A percentile compares a stretch with the other conserved stretches of the same genome.
These are phyloP conservation scores for Bimastos eiseni DNA, from an alignment of 2,888 invertebrate genomes.

Conservation along the genomic window DNA sequence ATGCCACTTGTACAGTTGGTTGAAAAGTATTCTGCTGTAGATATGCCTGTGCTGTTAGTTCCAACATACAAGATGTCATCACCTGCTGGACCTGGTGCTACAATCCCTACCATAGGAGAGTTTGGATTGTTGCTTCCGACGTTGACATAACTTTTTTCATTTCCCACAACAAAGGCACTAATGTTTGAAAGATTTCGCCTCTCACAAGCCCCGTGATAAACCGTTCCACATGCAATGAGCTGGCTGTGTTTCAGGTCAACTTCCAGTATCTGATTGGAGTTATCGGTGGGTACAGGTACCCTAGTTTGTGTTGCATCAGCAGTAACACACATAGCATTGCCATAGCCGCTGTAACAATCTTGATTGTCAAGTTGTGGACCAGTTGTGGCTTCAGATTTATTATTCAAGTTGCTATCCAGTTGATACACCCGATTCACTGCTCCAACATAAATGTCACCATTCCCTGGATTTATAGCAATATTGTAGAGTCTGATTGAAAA, in stretches of 20 bases:
- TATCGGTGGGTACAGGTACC: constrained; percentile 45
- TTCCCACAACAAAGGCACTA: neutral
- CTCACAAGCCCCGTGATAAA: constrained; percentile 45
- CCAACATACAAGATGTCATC: constrained; percentile 36
- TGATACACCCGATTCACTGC: neutral
- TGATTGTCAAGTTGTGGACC: constrained; percentile 1
- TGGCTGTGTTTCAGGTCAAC: constrained; percentile 49
- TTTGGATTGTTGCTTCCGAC: constrained; percentile 36
- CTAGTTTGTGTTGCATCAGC: neutral
- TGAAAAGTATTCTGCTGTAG: neutral
- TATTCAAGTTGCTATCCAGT: neutral
- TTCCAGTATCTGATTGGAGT: constrained; percentile 55
- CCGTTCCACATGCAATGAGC: constrained; percentile 56
- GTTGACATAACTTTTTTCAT: neutral
- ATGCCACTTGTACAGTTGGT: constrained; percentile 30
- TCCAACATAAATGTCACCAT: neutral
- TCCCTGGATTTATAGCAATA: neutral
- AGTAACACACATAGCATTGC: neutral
- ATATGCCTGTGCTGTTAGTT: constrained; percentile 26
- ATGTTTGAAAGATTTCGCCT: constrained; percentile 6
- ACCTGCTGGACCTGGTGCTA: constrained; percentile 35
- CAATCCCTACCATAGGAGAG: constrained; percentile 36
- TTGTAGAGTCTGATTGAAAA: neutral
- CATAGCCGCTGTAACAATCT: neutral
- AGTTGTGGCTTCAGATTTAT: neutral